phyloP scores from a whole-genome alignment of 1,140 invertebrate genomes.

The Mizuhopecten yessoensis region DNA sequence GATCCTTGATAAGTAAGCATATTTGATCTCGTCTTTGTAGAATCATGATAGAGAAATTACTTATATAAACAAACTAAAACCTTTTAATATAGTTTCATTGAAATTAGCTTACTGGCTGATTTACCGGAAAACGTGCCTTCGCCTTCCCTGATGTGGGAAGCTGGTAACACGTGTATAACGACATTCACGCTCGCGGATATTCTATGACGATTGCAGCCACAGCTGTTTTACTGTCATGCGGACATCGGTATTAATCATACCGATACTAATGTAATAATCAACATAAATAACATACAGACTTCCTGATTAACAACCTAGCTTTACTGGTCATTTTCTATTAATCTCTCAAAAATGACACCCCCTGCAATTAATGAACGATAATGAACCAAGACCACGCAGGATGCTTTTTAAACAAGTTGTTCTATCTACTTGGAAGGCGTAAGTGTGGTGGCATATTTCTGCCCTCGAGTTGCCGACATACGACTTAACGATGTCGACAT shows the following conservation, averaged over 20 bases:
- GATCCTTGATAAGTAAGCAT: not conserved
- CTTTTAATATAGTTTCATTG: not conserved
- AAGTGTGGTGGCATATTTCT: too few relatives aligned
- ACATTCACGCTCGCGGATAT: slow-evolving; percentile 30
- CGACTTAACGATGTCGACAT: too few relatives aligned
- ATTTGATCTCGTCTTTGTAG: not conserved
- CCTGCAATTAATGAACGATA: too few relatives aligned
- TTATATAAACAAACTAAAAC: not conserved
- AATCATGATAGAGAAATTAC: not conserved
- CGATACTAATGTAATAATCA: not conserved
- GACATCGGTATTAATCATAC: not conserved
- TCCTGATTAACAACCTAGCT: too few relatives aligned
- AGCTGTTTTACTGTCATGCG: not conserved
- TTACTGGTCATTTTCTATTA: too few relatives aligned
- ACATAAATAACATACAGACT: too few relatives aligned
- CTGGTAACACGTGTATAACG: not conserved
- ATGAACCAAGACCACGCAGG: too few relatives aligned
- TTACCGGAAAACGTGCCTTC: not conserved
- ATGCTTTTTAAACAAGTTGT: too few relatives aligned
- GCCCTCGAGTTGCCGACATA: too few relatives aligned
- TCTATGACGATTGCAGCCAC: not conserved
- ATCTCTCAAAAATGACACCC: too few relatives aligned
- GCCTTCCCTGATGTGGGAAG: not conserved
- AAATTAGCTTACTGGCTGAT: too few relatives aligned
- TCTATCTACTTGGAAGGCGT: too few relatives aligned